Conservation (phyloP, 2,113 vertebrate species). For the Cranoglanis bouderius region DNA sequence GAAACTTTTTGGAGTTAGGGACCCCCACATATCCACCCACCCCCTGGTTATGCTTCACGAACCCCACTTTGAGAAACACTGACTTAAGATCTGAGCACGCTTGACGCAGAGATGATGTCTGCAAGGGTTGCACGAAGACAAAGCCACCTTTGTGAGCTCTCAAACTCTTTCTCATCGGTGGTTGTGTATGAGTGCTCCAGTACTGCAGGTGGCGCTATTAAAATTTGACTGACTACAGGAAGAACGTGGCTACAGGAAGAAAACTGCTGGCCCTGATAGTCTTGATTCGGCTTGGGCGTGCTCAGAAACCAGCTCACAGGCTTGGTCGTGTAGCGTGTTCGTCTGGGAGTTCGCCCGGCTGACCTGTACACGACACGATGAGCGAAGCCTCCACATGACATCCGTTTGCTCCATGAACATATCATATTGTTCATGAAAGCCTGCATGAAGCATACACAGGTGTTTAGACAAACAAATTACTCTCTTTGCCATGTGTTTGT, state of each 20-base stretch:
- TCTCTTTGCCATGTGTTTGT: constrained; percentile 20
- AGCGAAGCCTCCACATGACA: not conserved
- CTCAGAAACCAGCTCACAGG: not conserved
- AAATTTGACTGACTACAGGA: not conserved
- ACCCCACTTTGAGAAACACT: not conserved
- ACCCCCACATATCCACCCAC: not conserved
- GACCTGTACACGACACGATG: not conserved
- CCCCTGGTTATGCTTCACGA: not conserved
- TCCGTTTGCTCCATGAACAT: not conserved
- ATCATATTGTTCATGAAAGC: not conserved
- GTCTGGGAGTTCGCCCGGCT: not conserved
- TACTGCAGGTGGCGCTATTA: not conserved
- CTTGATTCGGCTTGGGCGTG: not conserved
- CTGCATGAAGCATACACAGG: not conserved
- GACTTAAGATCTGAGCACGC: not conserved
- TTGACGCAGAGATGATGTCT: not conserved
- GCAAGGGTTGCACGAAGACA: not conserved
- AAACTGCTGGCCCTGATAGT: not conserved
- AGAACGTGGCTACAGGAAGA: not conserved
- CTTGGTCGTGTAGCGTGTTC: not conserved
- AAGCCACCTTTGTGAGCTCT: not conserved
- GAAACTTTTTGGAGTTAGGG: not conserved
- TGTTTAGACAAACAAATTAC: not conserved
- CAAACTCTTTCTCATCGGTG: not conserved
- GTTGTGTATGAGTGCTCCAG: not conserved